Conservation (phyloP, 2,888 invertebrate genomes). For the Ganaspis brasiliensis region DNA sequence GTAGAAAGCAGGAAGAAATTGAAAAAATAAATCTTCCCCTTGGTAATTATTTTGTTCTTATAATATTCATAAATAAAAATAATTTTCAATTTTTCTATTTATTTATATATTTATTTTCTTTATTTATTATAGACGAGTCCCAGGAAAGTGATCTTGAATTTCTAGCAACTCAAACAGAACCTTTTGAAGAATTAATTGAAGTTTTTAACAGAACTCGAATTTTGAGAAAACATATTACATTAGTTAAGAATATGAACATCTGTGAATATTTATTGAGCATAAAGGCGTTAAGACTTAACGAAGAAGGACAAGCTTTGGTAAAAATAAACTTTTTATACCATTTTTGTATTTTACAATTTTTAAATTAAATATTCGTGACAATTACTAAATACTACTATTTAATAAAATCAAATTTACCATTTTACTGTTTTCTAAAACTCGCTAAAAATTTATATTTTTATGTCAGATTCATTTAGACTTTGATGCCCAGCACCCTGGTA, state of each 20-base stretch:
- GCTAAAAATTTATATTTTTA: neutral
- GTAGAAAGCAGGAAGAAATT: neutral
- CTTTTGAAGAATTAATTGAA: neutral
- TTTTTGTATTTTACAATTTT: too few species aligned
- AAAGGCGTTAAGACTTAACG: neutral
- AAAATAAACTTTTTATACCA: neutral
- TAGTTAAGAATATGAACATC: neutral
- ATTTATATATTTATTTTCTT: too few species aligned
- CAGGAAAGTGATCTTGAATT: neutral
- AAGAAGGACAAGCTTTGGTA: neutral
- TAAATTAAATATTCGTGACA: too few species aligned
- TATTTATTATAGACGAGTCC: neutral
- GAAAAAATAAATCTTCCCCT: neutral
- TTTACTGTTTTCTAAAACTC: too few species aligned
- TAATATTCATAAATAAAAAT: too few species aligned
- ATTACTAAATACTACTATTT: too few species aligned
- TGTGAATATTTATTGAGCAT: neutral
- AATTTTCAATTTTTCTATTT: too few species aligned
- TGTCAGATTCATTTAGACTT: conserved; percentile 1
- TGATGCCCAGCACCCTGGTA: neutral
- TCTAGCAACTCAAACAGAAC: neutral
- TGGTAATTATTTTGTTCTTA: neutral
- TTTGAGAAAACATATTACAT: neutral
- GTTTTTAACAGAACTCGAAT: neutral
- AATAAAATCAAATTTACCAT: too few species aligned